Conservation (phyloP, 2,113 vertebrate species). For the Atrichornis clamosus region DNA sequence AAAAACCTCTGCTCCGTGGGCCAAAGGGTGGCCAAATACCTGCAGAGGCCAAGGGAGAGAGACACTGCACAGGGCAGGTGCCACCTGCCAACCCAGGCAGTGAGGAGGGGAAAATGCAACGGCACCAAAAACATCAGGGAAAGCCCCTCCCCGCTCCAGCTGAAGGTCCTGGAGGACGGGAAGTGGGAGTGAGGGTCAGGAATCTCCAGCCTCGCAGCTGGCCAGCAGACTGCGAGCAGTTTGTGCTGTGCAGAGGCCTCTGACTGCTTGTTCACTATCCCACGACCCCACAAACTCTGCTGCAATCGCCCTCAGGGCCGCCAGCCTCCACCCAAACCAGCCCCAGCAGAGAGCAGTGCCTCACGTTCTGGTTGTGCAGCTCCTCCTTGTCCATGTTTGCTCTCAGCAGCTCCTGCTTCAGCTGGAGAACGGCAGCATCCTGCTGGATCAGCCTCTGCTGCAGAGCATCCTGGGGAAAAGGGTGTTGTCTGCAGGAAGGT, state of each 20-base stretch:
- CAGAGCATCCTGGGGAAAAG: constrained; percentile 86
- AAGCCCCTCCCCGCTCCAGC: background rate
- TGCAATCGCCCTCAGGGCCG: background rate
- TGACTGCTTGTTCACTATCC: background rate
- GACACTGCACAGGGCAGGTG: background rate
- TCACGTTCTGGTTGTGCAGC: constrained; percentile 88
- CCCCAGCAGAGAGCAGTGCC: constrained; percentile 11
- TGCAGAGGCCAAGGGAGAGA: background rate
- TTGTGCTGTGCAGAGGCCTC: background rate
- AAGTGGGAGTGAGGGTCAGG: background rate
- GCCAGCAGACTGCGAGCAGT: background rate
- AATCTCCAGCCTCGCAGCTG: background rate
- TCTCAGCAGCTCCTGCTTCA: constrained; percentile 93
- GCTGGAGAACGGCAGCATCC: constrained; percentile 88
- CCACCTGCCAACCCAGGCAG: background rate
- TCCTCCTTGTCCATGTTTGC: constrained; percentile 90
- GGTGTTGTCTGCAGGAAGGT: background rate
- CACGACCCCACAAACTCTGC: background rate
- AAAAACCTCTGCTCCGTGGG: background rate
- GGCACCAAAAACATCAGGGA: background rate
- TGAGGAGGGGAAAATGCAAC: background rate
- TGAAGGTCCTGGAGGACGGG: background rate
- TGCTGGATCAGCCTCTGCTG: constrained; percentile 91
- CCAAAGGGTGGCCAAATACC: background rate
- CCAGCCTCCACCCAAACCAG: background rate